phyloP scores from a whole-genome alignment of 1,140 invertebrate genomes.

The Atta cephalotes region DNA sequence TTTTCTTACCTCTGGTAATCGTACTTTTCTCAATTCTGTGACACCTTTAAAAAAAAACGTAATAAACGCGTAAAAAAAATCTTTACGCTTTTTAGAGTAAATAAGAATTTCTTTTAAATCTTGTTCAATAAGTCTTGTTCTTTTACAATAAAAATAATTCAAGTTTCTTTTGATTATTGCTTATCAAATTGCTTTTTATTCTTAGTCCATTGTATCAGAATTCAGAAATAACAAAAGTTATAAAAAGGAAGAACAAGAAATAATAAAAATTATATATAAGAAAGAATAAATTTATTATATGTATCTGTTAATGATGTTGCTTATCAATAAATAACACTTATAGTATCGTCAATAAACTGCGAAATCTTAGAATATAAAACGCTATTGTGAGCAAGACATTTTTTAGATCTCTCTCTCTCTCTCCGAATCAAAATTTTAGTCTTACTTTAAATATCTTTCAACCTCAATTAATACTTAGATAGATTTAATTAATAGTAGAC shows the following conservation, averaged over 20 bases:
- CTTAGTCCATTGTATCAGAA: not conserved
- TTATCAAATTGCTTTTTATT: constrained; percentile 5
- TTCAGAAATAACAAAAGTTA: not conserved
- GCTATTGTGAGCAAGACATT: not conserved
- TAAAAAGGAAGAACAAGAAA: too few species aligned
- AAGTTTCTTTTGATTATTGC: not conserved
- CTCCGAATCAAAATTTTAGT: too few species aligned
- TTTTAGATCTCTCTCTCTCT: not conserved
- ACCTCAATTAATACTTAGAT: too few species aligned
- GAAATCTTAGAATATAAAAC: not conserved
- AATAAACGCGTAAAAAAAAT: constrained; percentile 29
- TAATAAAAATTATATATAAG: not conserved
- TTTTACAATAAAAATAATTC: not conserved
- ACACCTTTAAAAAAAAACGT: constrained; percentile 23
- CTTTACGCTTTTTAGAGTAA: not conserved
- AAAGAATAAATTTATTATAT: not conserved
- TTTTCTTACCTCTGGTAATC: constrained; percentile 8
- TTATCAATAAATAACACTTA: too few species aligned
- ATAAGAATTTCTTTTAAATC: constrained; percentile 5
- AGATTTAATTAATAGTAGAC: too few species aligned
- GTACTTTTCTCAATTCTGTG: constrained; percentile 16
- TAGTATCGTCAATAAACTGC: not conserved
- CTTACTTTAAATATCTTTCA: too few species aligned
- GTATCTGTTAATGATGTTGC: not conserved
- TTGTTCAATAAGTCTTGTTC: not conserved